Percentiles rank a stretch among this genome's conserved stretches.
phyloP scores from a whole-genome alignment of 2,888 invertebrate genomes.

The Ichneumoninae sp. region DNA sequence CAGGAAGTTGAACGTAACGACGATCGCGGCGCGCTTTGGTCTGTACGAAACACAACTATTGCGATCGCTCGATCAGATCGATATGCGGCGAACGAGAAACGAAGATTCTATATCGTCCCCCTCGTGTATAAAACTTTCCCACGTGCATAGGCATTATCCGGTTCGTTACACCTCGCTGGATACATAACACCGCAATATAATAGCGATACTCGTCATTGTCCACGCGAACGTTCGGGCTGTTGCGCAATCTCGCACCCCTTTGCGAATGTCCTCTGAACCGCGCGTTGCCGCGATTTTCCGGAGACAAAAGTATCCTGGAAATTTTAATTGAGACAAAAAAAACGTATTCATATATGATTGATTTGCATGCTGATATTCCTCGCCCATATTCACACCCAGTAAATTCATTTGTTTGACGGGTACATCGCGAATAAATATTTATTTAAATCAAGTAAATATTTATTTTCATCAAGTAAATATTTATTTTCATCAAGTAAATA shows the following conservation, averaged over 20 bases:
- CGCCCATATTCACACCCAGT: not conserved
- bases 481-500: no score
- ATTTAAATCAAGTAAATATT: no score
- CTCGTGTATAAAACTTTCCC: conserved; percentile 13
- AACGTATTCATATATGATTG: no score
- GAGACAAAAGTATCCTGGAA: not conserved
- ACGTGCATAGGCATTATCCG: not conserved
- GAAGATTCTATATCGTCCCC: conserved; percentile 10
- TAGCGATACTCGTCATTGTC: not conserved
- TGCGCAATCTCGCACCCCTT: conserved; percentile 31
- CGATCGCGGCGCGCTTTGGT: not conserved
- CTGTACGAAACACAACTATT: not conserved
- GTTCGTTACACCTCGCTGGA: not conserved
- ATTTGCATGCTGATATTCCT: not conserved
- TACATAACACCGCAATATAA: not conserved
- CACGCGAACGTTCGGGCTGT: conserved; percentile 16
- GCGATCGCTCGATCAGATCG: conserved; percentile 30
- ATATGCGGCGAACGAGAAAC: conserved; percentile 13
- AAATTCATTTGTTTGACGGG: no score
- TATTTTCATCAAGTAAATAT: no score
- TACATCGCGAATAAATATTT: no score
- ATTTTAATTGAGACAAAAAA: not conserved
- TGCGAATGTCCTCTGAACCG: not conserved
- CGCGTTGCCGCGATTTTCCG: not conserved
- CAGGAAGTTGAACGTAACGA: conserved; percentile 1